Base-by-base conservation (phyloP, 2,797 vertebrate species). In the Tragelaphus eurycerus region DNA sequence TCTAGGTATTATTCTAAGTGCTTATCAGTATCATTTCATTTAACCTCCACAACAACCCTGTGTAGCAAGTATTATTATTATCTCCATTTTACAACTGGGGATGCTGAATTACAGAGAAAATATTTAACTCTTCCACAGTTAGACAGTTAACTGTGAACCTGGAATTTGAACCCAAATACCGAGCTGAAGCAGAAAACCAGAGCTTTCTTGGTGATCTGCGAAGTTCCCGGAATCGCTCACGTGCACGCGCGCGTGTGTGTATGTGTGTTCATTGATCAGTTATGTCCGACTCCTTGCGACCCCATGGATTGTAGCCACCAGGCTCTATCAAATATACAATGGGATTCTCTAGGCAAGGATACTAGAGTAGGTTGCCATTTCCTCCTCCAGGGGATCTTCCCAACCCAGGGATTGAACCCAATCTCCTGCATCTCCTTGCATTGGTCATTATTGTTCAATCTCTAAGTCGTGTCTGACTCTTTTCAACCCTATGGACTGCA, bases 231-330 rank as follows among this genome's bases (percentile, higher is more conserved):
- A 89, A 50, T 38, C 55, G 2, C 52, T 38, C 10, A 43, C 43
- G 43, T 43, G 43, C 43, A 43, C 43, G 0, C 16, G 0, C 0
- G 0, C 0, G 4, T 16, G 10, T 31, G 67, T 43, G 21, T 74
- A 6, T 38, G 6, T 34, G 11, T 48, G 11, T 46, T 46, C 71
- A 4, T 46, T 46, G 23, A 12, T 46, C 38, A 43, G 12, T 15
- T 46, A 21, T 74, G 71, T 43, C 23, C 0, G 1, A 43, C 71
- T 43, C 38, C 38, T 43, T 25, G 71, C 0, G 0, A 43, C 38
- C 21, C 71, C 12, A 0, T 74, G 71, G 38, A 25, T 5, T 43
- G 23, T 74, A 74, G 38, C 71, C 71, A 74, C 71, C 71, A 74
- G 71, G 38, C 38, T 74, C 38, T 3, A 23, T 25, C 71, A 17